phyloP scores from a whole-genome alignment of 2,797 vertebrate genomes.

The Geotrypetes seraphini region DNA sequence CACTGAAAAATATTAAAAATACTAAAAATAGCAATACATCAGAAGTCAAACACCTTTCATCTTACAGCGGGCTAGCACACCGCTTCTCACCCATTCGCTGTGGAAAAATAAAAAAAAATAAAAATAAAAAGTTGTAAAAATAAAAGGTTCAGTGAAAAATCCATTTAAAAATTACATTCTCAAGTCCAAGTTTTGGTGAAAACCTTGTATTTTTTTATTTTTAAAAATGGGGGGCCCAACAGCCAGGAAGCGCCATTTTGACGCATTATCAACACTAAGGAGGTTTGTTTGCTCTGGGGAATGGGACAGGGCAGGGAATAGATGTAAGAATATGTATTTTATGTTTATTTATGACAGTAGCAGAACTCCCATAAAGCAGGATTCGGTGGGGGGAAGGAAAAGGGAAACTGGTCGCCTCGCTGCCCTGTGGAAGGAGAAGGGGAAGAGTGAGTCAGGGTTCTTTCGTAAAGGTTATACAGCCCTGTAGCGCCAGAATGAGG shows the following conservation, averaged over 20 bases:
- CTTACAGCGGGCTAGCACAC: constrained; percentile 43
- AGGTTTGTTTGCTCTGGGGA: no score
- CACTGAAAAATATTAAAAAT: no score
- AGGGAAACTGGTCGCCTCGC: constrained; percentile 55
- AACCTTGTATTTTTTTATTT: no score
- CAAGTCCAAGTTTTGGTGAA: constrained; percentile 33
- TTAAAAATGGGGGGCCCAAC: no score
- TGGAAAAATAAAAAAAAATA: constrained; percentile 42
- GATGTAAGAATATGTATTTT: no score
- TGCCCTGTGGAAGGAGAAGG: constrained; percentile 60
- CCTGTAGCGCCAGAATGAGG: no score
- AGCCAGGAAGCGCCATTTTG: no score
- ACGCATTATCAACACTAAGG: no score
- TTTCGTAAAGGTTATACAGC: constrained; percentile 42
- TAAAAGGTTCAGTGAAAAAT: constrained; percentile 48
- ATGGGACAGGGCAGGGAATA: no score
- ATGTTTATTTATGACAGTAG: no score
- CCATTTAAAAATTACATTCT: constrained; percentile 27
- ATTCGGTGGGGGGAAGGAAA: constrained; percentile 39
- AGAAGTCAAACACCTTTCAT: constrained; percentile 41
- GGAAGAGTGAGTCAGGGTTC: constrained; percentile 52
- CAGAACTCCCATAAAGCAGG: no score
- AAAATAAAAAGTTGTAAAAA: constrained; percentile 48
- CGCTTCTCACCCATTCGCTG: constrained; percentile 51
- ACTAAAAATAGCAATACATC: constrained; percentile 51